Percentiles rank a stretch among this genome's conserved stretches.
Conservation (phyloP, 2,113 vertebrate genomes). For the Corythaeola cristata region DNA sequence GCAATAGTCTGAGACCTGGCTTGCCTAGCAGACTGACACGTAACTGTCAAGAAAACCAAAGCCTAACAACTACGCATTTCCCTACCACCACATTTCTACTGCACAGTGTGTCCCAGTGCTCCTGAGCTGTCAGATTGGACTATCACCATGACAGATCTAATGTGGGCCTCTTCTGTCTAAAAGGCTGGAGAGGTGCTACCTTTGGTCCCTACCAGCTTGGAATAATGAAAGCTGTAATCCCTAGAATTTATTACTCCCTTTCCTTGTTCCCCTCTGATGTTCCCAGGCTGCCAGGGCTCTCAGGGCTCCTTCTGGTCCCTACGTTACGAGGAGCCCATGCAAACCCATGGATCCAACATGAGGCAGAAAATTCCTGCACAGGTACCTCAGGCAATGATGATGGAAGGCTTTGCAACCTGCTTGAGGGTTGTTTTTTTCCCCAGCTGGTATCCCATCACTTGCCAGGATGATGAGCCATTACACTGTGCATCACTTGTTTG, state of each 20-base stretch:
- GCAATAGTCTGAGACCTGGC: neutral
- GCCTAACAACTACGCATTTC: neutral
- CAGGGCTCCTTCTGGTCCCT: neutral
- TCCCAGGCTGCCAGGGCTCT: neutral
- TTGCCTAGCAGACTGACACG: neutral
- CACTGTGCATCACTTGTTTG: no score
- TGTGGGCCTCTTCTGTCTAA: neutral
- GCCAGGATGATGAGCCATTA: no score
- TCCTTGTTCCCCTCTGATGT: accelerated
- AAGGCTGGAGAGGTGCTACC: neutral
- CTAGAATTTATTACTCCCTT: neutral
- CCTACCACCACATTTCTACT: neutral
- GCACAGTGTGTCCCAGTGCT: neutral
- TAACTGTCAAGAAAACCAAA: neutral
- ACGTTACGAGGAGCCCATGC: accelerated
- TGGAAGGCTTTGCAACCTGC: neutral
- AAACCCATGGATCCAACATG: neutral
- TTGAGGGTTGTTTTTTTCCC: neutral
- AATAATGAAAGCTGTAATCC: neutral
- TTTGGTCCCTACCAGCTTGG: neutral
- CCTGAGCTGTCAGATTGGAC: neutral
- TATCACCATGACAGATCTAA: neutral
- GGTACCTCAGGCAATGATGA: neutral
- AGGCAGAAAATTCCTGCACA: neutral
- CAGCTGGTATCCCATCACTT: no score